A percentile compares a stretch with the other conserved stretches of the same genome.
phyloP scores from a whole-genome alignment of 2,888 invertebrate genomes.

The Tiphia femorata region DNA sequence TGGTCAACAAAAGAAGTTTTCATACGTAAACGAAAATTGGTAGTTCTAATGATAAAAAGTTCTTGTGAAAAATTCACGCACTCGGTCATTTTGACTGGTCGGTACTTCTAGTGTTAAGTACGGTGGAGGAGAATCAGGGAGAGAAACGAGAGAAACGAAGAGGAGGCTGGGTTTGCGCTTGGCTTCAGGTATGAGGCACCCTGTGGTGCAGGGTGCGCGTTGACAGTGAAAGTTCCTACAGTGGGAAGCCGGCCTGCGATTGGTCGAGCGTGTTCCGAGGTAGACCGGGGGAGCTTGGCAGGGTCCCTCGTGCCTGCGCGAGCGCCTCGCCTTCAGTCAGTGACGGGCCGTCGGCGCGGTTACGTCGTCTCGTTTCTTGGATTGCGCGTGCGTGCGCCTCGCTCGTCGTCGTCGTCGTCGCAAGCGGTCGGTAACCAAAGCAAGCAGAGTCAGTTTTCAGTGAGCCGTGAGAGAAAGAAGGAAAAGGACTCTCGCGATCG shows the following conservation, averaged over 20 bases:
- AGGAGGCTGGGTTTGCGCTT: constrained; percentile 20
- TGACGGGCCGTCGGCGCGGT: constrained; percentile 54
- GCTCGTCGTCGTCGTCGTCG: not conserved
- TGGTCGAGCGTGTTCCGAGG: constrained; percentile 22
- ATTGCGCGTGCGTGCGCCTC: not conserved
- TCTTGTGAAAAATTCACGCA: too few relatives aligned
- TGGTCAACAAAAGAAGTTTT: too few relatives aligned
- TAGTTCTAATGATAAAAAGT: too few relatives aligned
- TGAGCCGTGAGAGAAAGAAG: too few relatives aligned
- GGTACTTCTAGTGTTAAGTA: not conserved
- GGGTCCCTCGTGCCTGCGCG: constrained; percentile 33
- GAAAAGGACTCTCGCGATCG: too few relatives aligned
- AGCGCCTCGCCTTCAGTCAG: constrained; percentile 51
- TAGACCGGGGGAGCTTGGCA: constrained; percentile 31
- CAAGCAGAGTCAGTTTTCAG: too few relatives aligned
- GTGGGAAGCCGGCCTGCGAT: constrained; percentile 17
- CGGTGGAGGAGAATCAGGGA: not conserved
- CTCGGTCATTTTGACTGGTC: too few relatives aligned
- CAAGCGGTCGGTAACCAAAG: too few relatives aligned
- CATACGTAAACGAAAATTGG: too few relatives aligned
- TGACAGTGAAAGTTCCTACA: constrained; percentile 58
- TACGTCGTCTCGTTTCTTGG: constrained; percentile 10
- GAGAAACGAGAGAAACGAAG: constrained; percentile 6
- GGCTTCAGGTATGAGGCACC: constrained; percentile 41
- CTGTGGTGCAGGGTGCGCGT: constrained; percentile 41